These are phyloP conservation scores for Xerus inauris DNA, from an alignment of 2,113 vertebrate species.

Conservation along the genomic window DNA sequence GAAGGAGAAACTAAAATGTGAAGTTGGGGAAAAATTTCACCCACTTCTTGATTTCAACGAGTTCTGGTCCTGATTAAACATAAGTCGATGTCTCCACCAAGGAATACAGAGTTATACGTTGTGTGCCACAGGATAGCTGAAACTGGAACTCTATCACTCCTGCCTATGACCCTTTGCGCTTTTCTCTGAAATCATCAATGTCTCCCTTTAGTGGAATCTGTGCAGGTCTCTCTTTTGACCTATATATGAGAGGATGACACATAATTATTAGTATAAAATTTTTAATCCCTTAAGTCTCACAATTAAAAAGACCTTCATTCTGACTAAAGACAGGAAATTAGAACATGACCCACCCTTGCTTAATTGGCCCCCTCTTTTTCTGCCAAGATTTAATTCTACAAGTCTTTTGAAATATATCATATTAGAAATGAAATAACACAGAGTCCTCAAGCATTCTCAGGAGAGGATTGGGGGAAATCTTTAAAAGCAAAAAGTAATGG, in stretches of 20 bases:
- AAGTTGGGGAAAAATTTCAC: not conserved
- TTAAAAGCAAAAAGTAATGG: slow-evolving; percentile 56
- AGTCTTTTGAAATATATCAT: slow-evolving; percentile 68
- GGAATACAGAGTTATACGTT: not conserved
- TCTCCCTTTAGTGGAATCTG: not conserved
- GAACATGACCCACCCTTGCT: slow-evolving; percentile 70
- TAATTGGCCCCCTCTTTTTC: slow-evolving; percentile 69
- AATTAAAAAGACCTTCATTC: slow-evolving; percentile 65
- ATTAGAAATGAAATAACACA: slow-evolving; percentile 69
- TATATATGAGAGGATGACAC: not conserved
- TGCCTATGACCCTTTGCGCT: not conserved
- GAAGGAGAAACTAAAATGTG: not conserved
- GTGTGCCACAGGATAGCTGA: not conserved
- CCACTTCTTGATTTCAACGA: not conserved
- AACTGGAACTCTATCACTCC: not conserved
- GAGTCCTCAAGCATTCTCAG: slow-evolving; percentile 57
- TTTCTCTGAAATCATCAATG: not conserved
- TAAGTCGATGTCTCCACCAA: not conserved
- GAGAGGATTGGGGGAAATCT: slow-evolving; percentile 34
- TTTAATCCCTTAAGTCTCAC: slow-evolving; percentile 43
- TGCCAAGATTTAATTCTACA: slow-evolving; percentile 71
- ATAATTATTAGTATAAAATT: slow-evolving; percentile 56
- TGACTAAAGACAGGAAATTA: slow-evolving; percentile 69
- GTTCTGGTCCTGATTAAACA: not conserved
- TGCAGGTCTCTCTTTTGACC: slow-evolving; percentile 47